Base-by-base conservation (phyloP, 2,888 invertebrate species). In the Stegana nigrithorax region DNA sequence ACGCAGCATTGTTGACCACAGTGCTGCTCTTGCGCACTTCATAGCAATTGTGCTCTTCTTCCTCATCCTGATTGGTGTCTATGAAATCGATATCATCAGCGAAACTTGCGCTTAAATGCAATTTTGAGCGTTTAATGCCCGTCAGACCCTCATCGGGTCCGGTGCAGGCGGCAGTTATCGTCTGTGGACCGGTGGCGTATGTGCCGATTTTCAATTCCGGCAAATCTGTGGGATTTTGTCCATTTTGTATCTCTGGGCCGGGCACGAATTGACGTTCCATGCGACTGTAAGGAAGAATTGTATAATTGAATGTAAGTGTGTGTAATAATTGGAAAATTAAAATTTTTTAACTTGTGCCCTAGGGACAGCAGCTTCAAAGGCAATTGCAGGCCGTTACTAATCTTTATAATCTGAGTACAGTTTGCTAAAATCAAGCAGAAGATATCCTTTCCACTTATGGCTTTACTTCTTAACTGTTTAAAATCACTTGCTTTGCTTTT, bases 81-180 rank as follows among this genome's bases (percentile, higher is more conserved):
- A 92, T 92, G 73, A 90, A 92, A 82, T 91, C 91, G 57, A 92
- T 91, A 76, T 92, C 91, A 58, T 85, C 85, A 8, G 85, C 84
- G 26, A 90, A 88, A 75, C 91, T 91, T 50, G 90, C 88, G 62
- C 90, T 89, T 66, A 92, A 87, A 83, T 91, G 90, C 69, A 89
- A 87, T 74, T 90, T 90, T 55, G 88, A 88, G 53, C 90, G 86
- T 82, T 90, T 91, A 23, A 93, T 91, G 53, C 91, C 90, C 0
- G 92, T 91, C 3, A 95, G 87, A 1, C 95, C 95, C 63, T 91
- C 91, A 73, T 92, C 91, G 0, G 95, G 95, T 7, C 95, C 95
- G 0, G 94, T 92, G 78, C 90, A 91, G 60, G 93, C 91, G 8
- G 92, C 91, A 61, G 91, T 87, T 58, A 93, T 87, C 56, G 89